Evolutionary conservation across 2,797 vertebrate species (phyloP), one percentile per base, ranked within the genome.

Genomic region (Periparus ater): DNA sequence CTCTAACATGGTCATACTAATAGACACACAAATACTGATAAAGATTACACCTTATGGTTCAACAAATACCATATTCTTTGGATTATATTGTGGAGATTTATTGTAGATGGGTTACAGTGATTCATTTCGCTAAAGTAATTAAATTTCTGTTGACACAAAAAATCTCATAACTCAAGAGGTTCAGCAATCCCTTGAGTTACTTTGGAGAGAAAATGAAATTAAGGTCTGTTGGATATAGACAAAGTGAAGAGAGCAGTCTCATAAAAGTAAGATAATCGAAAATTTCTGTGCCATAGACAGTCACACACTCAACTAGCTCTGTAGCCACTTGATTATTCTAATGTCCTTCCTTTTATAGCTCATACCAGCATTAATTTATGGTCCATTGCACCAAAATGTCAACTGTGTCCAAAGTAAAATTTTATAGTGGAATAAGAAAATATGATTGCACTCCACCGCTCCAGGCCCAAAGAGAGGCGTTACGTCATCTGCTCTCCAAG

Each of bases 71-170:
- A 12, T 66, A 62, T 70, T 75, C 66, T 71, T 57, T 53, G 67
- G 71, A 92, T 66, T 72, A 38, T 47, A 62, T 48, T 66, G 67
- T 40, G 67, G 78, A 89, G 78, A 88, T 96, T 89, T 95, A 95
- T 88, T 93, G 87, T 44, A 87, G 66, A 77, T 70, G 63, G 91
- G 34, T 58, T 88, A 91, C 44, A 79, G 58, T 50, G 61, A 92
- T 94, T 93, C 51, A 90, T 95, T 95, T 84, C 4, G 20, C 85
- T 78, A 51, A 92, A 67, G 65, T 94, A 96, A 96, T 95, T 96
- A 91, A 85, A 86, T 93, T 96, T 92, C 75, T 91, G 91, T 96
- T 96, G 95, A 96, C 93, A 95, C 45, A 91, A 83, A 96, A 96
- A 94, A 93, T 78, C 65, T 95, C 89, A 44, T 95, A 92, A 96